A percentile compares a stretch with the other conserved stretches of the same genome.
phyloP scores from a whole-genome alignment of 2,113 vertebrate genomes.

The Callospermophilus lateralis region DNA sequence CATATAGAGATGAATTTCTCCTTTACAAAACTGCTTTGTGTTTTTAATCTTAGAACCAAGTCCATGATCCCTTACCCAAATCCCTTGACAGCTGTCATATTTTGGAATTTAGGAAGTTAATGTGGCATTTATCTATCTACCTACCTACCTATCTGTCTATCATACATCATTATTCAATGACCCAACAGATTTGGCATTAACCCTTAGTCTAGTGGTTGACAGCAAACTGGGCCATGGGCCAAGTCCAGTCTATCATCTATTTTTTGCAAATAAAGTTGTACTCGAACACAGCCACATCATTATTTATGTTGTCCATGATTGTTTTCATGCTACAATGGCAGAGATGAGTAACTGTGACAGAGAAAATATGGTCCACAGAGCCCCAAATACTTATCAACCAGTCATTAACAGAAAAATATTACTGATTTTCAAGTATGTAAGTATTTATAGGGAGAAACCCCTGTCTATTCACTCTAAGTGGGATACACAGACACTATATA shows the following conservation, averaged over 20 bases:
- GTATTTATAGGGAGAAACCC: neutral
- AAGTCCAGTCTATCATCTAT: neutral
- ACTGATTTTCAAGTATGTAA: neutral
- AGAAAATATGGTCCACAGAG: neutral
- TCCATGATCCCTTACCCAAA: neutral
- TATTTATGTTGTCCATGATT: neutral
- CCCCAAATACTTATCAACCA: neutral
- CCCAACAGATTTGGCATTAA: neutral
- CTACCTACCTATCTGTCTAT: neutral
- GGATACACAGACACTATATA: neutral
- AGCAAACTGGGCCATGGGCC: neutral
- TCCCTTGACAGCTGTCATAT: neutral
- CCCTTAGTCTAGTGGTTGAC: neutral
- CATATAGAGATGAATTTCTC: neutral
- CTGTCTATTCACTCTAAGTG: neutral
- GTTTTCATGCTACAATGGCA: neutral
- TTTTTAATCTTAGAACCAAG: slow-evolving; percentile 4
- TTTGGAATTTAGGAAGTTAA: slow-evolving; percentile 4
- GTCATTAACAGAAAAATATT: neutral
- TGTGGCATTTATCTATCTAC: neutral
- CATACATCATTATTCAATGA: neutral
- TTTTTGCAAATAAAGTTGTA: slow-evolving; percentile 4
- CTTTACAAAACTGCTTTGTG: neutral
- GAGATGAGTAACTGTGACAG: neutral
- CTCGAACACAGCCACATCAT: neutral